Evolutionary conservation across 2,888 invertebrate species (phyloP).

Genomic region (Tortricodes alternella): DNA sequence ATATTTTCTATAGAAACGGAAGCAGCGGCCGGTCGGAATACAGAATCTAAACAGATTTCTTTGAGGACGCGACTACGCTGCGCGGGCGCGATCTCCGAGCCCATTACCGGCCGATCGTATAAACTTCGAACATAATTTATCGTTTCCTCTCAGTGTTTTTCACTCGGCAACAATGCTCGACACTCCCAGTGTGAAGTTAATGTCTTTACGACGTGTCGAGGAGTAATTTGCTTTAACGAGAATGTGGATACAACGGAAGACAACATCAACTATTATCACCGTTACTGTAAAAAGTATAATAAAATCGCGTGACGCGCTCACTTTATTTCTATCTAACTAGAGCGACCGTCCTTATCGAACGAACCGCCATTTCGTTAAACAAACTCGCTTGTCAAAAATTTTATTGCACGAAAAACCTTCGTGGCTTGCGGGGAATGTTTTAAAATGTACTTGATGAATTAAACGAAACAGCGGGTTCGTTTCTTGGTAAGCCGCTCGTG

Average conservation of each 20-base stretch:
- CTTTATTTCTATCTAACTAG: conserved; percentile 12
- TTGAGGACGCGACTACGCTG: conserved; percentile 46
- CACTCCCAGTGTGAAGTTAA: conserved; percentile 65
- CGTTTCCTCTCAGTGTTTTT: conserved; percentile 77
- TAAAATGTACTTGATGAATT: conserved; percentile 36
- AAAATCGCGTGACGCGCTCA: conserved; percentile 32
- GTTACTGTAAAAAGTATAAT: conserved; percentile 31
- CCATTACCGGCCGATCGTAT: conserved; percentile 75
- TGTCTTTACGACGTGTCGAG: conserved; percentile 72
- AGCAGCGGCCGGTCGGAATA: conserved; percentile 25
- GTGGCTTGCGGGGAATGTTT: conserved; percentile 21
- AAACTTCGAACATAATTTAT: conserved; percentile 80
- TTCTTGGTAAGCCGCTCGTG: conserved; percentile 56
- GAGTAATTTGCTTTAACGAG: conserved; percentile 66
- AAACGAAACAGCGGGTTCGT: conserved; percentile 58
- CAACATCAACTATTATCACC: conserved; percentile 40
- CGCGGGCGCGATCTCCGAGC: conserved; percentile 54
- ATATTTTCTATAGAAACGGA: conserved; percentile 30
- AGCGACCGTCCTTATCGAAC: conserved; percentile 16
- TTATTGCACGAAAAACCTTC: conserved; percentile 8
- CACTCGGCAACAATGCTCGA: conserved; percentile 71
- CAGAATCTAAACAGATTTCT: conserved; percentile 34
- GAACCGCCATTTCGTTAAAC: conserved; percentile 10
- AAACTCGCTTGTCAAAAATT: conserved; percentile 23
- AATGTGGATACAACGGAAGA: conserved; percentile 45